These are phyloP conservation scores for Epirrita christyi DNA, from an alignment of 2,888 invertebrate species.

Conservation along the genomic window DNA sequence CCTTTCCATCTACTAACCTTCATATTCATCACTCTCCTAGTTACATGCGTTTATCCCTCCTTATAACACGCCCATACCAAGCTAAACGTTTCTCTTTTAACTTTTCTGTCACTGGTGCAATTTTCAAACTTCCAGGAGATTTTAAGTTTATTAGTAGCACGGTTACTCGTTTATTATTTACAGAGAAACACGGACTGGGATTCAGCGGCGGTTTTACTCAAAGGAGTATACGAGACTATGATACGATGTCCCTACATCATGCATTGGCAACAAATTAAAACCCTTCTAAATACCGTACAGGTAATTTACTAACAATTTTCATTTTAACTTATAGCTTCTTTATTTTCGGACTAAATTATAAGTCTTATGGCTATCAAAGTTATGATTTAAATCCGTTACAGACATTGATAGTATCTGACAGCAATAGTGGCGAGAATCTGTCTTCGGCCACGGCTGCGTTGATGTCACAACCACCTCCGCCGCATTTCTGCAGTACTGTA, in stretches of 20 bases:
- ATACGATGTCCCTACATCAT: conserved; percentile 97
- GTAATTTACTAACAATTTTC: conserved; percentile 73
- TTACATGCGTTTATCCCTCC: too few species aligned
- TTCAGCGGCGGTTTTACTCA: conserved; percentile 96
- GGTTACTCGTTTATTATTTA: too few species aligned
- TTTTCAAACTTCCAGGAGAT: too few species aligned
- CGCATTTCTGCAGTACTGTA: conserved; percentile 98
- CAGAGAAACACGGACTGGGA: conserved; percentile 98
- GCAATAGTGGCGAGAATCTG: conserved; percentile 88
- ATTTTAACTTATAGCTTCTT: not conserved
- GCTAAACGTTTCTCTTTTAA: too few species aligned
- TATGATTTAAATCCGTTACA: conserved; percentile 55
- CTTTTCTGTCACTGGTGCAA: too few species aligned
- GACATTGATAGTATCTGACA: conserved; percentile 92
- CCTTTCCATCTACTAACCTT: too few species aligned
- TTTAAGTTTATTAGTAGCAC: too few species aligned
- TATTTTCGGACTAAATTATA: not conserved
- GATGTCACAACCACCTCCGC: conserved; percentile 96
- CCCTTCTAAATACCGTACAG: conserved; percentile 93
- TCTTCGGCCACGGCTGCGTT: conserved; percentile 94
- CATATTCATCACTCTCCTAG: too few species aligned
- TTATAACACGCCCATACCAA: too few species aligned
- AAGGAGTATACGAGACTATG: conserved; percentile 97
- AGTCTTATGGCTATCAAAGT: not conserved
- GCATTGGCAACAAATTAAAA: conserved; percentile 97